Conservation (phyloP, 2,888 invertebrate genomes). For the Trachelus troglodyta region DNA sequence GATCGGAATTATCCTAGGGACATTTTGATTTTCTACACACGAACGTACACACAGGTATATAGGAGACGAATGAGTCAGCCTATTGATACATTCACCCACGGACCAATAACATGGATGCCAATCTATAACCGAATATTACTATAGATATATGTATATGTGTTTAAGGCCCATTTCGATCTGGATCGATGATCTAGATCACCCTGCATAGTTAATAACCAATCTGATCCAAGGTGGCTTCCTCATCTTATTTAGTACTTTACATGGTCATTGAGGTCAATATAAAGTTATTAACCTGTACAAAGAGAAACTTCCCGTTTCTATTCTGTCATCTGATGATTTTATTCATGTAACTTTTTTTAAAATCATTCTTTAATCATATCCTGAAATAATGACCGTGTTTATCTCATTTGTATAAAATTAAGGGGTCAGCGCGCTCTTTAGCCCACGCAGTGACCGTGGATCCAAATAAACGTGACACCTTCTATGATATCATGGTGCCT, state of each 20-base stretch:
- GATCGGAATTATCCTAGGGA: neutral
- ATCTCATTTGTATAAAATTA: slow-evolving; percentile 19
- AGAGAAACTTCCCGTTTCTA: neutral
- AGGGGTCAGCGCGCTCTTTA: slow-evolving; percentile 17
- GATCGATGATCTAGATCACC: neutral
- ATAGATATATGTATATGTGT: neutral
- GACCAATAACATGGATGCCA: neutral
- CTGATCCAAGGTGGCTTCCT: neutral
- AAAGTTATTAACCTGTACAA: neutral
- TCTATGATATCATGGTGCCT: slow-evolving; percentile 5
- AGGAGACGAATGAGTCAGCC: neutral
- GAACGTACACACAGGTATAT: neutral
- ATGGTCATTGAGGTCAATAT: neutral
- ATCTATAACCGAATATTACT: neutral
- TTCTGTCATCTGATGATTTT: neutral
- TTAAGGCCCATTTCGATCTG: neutral
- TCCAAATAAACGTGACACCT: slow-evolving; percentile 32
- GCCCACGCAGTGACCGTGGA: slow-evolving; percentile 23
- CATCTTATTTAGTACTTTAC: neutral
- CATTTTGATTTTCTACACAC: neutral
- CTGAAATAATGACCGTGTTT: neutral
- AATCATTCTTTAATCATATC: neutral
- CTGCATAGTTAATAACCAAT: neutral
- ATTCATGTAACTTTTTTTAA: neutral
- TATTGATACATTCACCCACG: neutral